Evolutionary conservation across 2,113 vertebrate genomes (phyloP).

Genomic region (Mastomys natalensis): DNA sequence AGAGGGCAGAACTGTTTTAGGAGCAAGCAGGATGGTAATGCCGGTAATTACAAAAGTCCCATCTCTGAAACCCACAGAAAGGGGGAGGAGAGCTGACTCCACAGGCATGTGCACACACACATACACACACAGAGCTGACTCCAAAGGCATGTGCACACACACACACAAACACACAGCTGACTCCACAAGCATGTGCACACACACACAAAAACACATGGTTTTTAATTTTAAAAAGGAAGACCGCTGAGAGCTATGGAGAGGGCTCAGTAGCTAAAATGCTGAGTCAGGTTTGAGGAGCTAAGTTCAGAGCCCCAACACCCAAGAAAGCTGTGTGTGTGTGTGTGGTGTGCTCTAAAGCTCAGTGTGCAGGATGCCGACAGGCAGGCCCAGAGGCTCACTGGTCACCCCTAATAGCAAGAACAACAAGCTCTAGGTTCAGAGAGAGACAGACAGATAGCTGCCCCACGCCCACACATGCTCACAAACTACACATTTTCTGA

Average conservation of each 20-base stretch:
- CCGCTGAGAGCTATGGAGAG: not conserved
- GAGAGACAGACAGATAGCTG: not conserved
- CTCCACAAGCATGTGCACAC: not conserved
- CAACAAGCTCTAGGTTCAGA: not conserved
- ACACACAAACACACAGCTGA: not conserved
- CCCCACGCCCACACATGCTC: not conserved
- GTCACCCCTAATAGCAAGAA: not conserved
- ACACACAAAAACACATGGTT: not conserved
- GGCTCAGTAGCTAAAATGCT: not conserved
- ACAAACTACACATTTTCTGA: constrained; percentile 20
- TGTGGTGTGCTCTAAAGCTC: not conserved
- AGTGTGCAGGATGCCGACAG: not conserved
- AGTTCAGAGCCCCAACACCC: not conserved
- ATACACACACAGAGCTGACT: not conserved
- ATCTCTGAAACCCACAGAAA: not conserved
- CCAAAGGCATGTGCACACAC: not conserved
- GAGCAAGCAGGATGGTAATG: not conserved
- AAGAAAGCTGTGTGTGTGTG: not conserved
- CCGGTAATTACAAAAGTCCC: not conserved
- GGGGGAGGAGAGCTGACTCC: not conserved
- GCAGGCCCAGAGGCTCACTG: not conserved
- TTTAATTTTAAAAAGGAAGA: not conserved
- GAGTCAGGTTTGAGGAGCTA: not conserved
- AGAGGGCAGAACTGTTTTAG: not conserved
- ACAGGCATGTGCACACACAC: not conserved